Base-by-base conservation (phyloP, 1,140 invertebrate genomes). In the Amphibalanus amphitrite region DNA sequence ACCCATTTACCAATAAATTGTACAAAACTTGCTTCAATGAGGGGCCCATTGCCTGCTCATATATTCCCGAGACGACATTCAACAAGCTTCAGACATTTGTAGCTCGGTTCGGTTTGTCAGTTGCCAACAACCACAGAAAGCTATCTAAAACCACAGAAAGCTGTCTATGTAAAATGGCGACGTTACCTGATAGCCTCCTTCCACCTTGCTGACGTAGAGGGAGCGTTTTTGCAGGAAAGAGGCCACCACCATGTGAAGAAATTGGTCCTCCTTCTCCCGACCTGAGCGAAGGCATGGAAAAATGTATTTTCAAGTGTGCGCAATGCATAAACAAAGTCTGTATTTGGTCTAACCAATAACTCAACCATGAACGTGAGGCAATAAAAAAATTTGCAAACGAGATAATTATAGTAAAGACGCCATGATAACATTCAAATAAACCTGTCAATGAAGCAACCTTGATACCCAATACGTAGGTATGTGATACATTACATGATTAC, bases 241-340 rank as follows among this genome's bases (percentile, higher is more conserved):
- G 15, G 95, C 93, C 17, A 98, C 91, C 30, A 98, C 95, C 97
- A 99, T 99, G 77, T 97, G 90, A 6, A 96, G 93, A 80, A 95
- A 96, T 77, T 91, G 91, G 80, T 98, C 96, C 82, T 97, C 95
- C 78, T 97, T 93, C 77, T 92, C 89, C 40, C 92, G 85, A 8
- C 64, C 64, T 65, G 64, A 59, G 25, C 64, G 26, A 23, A 6
- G 6, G n/a, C 64, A 65, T 3, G 26, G 6, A 65, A 65, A 8
- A 65, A n/a, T n/a, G n/a, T n/a, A n/a, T n/a, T n/a, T n/a, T n/a
- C n/a, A n/a, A n/a, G n/a, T n/a, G n/a, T n/a, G n/a, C n/a, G n/a
- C n/a, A n/a, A n/a, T n/a, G n/a, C n/a, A n/a, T n/a, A n/a, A n/a
- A n/a, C n/a, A n/a, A n/a, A n/a, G n/a, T n/a, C n/a, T n/a, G n/a